Percentiles rank a stretch among this genome's conserved stretches.
These are phyloP conservation scores for Aleiodes testaceus DNA, from an alignment of 2,888 invertebrate species.

Conservation along the genomic window DNA sequence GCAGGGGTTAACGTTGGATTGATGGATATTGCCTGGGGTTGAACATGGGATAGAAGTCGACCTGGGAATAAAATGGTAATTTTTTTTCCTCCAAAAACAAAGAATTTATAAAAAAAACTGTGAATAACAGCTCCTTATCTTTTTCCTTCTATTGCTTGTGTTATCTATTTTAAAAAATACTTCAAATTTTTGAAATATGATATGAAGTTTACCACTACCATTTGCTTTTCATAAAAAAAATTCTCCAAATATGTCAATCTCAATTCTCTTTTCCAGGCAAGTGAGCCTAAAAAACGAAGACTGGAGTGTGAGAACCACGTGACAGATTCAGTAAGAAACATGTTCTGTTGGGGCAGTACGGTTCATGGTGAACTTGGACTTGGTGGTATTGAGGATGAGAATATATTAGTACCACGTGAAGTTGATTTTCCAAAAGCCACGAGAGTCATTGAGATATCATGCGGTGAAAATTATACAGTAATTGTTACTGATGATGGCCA, in stretches of 20 bases:
- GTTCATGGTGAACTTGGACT: slow-evolving; percentile 85
- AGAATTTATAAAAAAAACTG: too few relatives aligned
- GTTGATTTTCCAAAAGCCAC: slow-evolving; percentile 70
- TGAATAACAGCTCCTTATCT: too few relatives aligned
- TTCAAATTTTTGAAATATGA: too few relatives aligned
- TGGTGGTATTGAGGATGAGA: slow-evolving; percentile 84
- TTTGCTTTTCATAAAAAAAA: too few relatives aligned
- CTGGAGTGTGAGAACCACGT: slow-evolving; percentile 52
- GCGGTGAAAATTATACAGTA: slow-evolving; percentile 89
- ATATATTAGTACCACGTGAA: slow-evolving; percentile 74
- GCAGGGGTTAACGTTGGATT: too few relatives aligned
- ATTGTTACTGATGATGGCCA: slow-evolving; percentile 85
- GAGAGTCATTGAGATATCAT: slow-evolving; percentile 76
- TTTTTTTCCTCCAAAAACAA: background rate
- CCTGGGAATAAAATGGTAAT: slow-evolving; percentile 6
- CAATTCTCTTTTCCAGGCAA: slow-evolving; percentile 56
- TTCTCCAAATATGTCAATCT: background rate
- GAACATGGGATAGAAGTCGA: slow-evolving; percentile 1
- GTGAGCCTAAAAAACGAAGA: slow-evolving; percentile 59
- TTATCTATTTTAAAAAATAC: too few relatives aligned
- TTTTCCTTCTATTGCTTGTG: too few relatives aligned
- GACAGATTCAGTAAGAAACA: slow-evolving; percentile 57
- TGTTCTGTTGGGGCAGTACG: slow-evolving; percentile 87
- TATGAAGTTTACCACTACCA: too few relatives aligned
- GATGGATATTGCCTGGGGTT: background rate